These are phyloP conservation scores for Drosophila busckii DNA, from an alignment of 1,140 invertebrate genomes.

Conservation along the genomic window DNA sequence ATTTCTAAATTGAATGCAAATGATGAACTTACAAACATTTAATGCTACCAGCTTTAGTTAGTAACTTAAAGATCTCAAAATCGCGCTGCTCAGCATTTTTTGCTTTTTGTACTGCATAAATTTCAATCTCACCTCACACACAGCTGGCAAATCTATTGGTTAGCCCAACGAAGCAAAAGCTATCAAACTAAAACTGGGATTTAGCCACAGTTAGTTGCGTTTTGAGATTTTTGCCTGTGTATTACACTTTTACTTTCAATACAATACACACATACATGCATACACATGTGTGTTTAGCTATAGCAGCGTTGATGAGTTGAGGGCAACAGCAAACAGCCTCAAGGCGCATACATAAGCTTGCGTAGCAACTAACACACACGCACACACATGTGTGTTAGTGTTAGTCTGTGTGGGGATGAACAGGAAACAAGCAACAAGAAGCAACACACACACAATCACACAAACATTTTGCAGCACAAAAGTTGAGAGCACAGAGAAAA, in stretches of 20 bases:
- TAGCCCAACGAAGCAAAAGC: slow-evolving; percentile 31
- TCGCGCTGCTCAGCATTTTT: too few species aligned
- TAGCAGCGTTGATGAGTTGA: slow-evolving; percentile 26
- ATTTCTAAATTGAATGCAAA: too few species aligned
- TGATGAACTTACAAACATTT: too few species aligned
- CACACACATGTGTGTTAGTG: background rate
- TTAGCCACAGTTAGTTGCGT: slow-evolving; percentile 64
- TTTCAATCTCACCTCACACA: slow-evolving; percentile 8
- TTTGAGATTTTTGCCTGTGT: slow-evolving; percentile 51
- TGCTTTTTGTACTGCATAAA: too few species aligned
- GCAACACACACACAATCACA: too few species aligned
- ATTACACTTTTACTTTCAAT: slow-evolving; percentile 57
- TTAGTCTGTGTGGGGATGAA: background rate
- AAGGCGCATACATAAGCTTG: slow-evolving; percentile 16
- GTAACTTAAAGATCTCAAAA: too few species aligned
- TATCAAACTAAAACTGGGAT: slow-evolving; percentile 61
- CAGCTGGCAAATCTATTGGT: slow-evolving; percentile 39
- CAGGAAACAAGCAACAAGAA: slow-evolving; percentile 68
- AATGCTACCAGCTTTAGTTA: too few species aligned
- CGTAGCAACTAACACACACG: slow-evolving; percentile 21
- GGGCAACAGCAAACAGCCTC: slow-evolving; percentile 28
- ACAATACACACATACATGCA: slow-evolving; percentile 49
- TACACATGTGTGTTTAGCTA: slow-evolving; percentile 14
- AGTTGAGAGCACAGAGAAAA: slow-evolving; percentile 72
- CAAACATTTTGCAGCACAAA: slow-evolving; percentile 55